A percentile compares a stretch with the other conserved stretches of the same genome.
Evolutionary conservation across 2,113 vertebrate species (phyloP).

Genomic region (Falcunculus frontatus): DNA sequence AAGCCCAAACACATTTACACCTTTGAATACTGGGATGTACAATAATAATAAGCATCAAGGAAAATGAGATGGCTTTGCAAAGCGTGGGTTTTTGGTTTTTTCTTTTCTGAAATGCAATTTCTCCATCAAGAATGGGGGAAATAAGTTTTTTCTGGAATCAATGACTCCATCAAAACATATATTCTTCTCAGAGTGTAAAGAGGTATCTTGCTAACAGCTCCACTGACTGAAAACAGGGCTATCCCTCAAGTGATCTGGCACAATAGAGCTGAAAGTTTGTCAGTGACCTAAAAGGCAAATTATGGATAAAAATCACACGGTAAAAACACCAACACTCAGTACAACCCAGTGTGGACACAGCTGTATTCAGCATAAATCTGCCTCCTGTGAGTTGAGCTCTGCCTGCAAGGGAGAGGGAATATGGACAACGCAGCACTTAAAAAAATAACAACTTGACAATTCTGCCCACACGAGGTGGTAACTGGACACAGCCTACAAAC

Average conservation of each 20-base stretch:
- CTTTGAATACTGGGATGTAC: not conserved
- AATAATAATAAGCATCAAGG: not conserved
- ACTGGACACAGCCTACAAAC: not conserved
- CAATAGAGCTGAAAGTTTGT: not conserved
- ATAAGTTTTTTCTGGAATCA: not conserved
- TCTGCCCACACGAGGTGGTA: not conserved
- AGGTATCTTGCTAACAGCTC: not conserved
- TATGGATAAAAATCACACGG: not conserved
- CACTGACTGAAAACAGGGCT: not conserved
- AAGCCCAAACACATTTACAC: not conserved
- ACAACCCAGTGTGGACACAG: accelerated
- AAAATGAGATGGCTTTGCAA: not conserved
- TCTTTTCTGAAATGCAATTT: not conserved
- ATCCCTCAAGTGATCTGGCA: not conserved
- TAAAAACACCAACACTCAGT: not conserved
- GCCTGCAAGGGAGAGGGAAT: not conserved
- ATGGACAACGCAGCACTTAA: accelerated
- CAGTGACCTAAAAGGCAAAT: not conserved
- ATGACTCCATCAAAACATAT: not conserved
- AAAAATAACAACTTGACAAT: not conserved
- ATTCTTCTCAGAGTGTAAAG: not conserved
- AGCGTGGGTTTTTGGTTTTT: not conserved
- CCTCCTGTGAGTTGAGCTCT: not conserved
- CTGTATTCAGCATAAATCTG: not conserved
- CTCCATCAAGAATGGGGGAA: not conserved